Base-by-base conservation (phyloP, 1,140 invertebrate genomes). In the Micrasema longulum region DNA sequence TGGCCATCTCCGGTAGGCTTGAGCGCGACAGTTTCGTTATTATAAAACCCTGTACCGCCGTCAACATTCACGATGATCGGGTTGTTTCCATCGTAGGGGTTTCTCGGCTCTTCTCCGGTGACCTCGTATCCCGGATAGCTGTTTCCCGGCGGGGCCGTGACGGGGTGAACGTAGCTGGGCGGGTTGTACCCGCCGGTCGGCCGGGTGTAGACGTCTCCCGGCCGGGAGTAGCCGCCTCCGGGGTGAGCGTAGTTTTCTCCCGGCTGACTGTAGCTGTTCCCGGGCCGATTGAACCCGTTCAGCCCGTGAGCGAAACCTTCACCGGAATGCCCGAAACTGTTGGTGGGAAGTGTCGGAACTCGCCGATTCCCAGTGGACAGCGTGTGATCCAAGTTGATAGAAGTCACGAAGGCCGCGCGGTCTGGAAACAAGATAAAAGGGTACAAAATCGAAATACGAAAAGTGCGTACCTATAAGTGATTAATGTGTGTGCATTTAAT, bases 391-490 rank as follows among this genome's bases (percentile, higher is more conserved):
- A 68, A 38, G 57, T 69, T 60, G 14, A 72, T 62, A 5, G 22
- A 65, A 23, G 66, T 69, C 3, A 60, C 62, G 26, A 73, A 74
- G 22, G 65, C 16, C 48, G 26, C 57, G 57, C 18, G 64, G 57
- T 41, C 60, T 64, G 48, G 5, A 36, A 38, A 14, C 18, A 1
- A 50, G 26, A 0, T 18, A 26, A 47, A 50, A 31, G 1, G 12
- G 31, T 62, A 10, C 10, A n/a, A 38, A 47, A 48, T 12, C 52
- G n/a, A 35, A 70, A 31, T 18, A 64, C 14, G 23, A 31, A 41
- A 60, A 43, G 22, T 20, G 14, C 75, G 1, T 73, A 69, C 70
- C 71, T n/a, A n/a, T n/a, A n/a, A n/a, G n/a, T n/a, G n/a, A n/a
- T n/a, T n/a, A n/a, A n/a, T n/a, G n/a, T n/a, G n/a, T n/a, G n/a